phyloP scores from a whole-genome alignment of 1,140 invertebrate genomes.

The Microplitis demolitor region DNA sequence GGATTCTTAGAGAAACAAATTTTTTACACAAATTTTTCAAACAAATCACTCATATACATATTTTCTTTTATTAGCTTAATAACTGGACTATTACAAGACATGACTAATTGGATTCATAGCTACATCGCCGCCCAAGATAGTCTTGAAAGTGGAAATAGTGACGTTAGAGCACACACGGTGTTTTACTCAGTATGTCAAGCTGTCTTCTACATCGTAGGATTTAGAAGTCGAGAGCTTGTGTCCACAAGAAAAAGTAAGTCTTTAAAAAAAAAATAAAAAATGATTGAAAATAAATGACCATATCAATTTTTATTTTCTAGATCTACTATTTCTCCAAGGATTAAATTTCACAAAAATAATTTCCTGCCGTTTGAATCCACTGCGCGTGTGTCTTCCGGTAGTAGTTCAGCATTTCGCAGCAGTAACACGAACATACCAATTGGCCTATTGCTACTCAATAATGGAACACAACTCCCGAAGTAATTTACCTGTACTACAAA shows the following conservation, averaged over 20 bases:
- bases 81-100: constrained; percentile 66
- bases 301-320: constrained; percentile 56
- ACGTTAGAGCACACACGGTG: constrained; percentile 74
- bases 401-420: constrained; percentile 85
- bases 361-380: constrained; percentile 82
- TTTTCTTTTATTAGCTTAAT: constrained; percentile 10
- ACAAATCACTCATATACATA: too few species aligned
- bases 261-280: neutral
- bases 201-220: constrained; percentile 88
- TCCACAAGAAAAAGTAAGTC: constrained; percentile 74
- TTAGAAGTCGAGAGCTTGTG: constrained; percentile 83
- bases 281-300: neutral
- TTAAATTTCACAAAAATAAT: constrained; percentile 85
- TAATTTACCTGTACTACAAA: constrained; percentile 65
- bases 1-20: neutral
- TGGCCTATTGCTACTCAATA: constrained; percentile 90
- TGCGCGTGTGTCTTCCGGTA: constrained; percentile 76
- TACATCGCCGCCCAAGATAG: constrained; percentile 72
- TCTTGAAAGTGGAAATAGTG: constrained; percentile 58
- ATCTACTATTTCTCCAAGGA: constrained; percentile 76
- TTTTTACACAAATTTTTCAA: too few species aligned
- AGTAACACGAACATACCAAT: constrained; percentile 82
- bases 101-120: constrained; percentile 74
- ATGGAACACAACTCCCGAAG: constrained; percentile 83
- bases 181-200: constrained; percentile 91